Base-by-base conservation (phyloP, 2,113 vertebrate species). In the Nothobranchius kuhntae region DNA sequence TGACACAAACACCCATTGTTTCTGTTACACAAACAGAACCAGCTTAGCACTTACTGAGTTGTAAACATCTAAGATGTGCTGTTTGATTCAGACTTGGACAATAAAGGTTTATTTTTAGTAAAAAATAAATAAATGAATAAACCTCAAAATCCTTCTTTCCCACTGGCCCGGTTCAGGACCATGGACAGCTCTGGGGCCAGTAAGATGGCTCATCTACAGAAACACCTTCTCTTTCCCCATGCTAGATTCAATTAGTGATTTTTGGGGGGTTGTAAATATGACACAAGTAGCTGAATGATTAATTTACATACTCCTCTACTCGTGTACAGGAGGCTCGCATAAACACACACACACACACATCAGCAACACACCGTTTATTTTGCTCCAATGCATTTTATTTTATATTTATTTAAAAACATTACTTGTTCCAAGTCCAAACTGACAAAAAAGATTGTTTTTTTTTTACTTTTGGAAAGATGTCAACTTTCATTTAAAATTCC, bases 261-360 rank as follows among this genome's bases (percentile, higher is more conserved):
- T 48, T 35, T 26, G 14, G 21, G 21, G 21, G 21, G 44, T 45
- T 30, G 44, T 15, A 61, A 42, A 47, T n/a, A 26, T 35, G 13
- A 6, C 58, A 61, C 58, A 61, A 47, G 12, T 42, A 46, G 57
- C 57, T 59, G 17, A 15, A 61, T 4, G 14, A 56, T 56, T 57
- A 9, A 40, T 42, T 42, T 42, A 21, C 38, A 21, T 42, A 3
- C 15, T 57, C 38, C 5, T 10, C 55, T 21, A n/a, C 55, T 3
- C 10, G n/a, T 38, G 10, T 10, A 13, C 7, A 7, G 53, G 35
- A 56, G 14, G 38, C 38, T 40, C 38, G 6, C 38, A 40, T 40
- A 40, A 40, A 40, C 38, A 30, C 30, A 45, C 21, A 30, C 30
- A 45, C 12, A 45, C 44, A 2, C 44, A 12, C 9, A 45, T 45